Percentiles rank a stretch among this genome's conserved stretches.
phyloP scores from a whole-genome alignment of 1,140 invertebrate genomes.

The Notospermus geniculatus region DNA sequence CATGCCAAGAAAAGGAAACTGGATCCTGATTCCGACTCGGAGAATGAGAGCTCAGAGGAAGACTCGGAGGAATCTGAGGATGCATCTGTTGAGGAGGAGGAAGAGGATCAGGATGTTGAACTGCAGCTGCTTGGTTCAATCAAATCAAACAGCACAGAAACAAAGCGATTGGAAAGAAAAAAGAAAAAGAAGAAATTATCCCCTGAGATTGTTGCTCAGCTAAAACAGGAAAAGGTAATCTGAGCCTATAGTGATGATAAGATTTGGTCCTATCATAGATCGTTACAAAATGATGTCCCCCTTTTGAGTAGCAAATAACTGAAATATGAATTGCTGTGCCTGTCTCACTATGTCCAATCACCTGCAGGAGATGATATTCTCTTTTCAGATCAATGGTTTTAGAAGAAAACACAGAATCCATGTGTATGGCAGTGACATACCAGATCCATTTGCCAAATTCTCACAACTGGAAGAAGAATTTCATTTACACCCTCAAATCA shows the following conservation, averaged over 20 bases:
- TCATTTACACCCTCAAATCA: conserved; percentile 57
- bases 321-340: conserved; percentile 20
- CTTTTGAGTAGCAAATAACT: conserved; percentile 11
- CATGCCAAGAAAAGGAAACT: background rate
- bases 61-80: background rate
- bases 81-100: conserved; percentile 22
- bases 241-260: background rate
- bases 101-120: conserved; percentile 29
- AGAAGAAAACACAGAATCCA: conserved; percentile 76
- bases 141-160: conserved; percentile 36
- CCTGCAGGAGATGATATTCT: background rate
- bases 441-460: conserved; percentile 73
- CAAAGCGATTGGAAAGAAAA: conserved; percentile 30
- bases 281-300: background rate
- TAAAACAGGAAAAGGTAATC: conserved; percentile 21
- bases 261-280: conserved; percentile 6
- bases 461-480: conserved; percentile 58
- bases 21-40: background rate
- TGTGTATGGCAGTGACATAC: conserved; percentile 72
- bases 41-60: background rate
- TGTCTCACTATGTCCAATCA: conserved; percentile 22
- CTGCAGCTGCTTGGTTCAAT: conserved; percentile 20
- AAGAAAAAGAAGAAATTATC: conserved; percentile 33
- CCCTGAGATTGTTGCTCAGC: conserved; percentile 5
- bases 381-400: conserved; percentile 67